Evolutionary conservation across 1,140 invertebrate species (phyloP), one percentile per base, ranked within the genome.

Genomic region (Babylonia areolata): DNA sequence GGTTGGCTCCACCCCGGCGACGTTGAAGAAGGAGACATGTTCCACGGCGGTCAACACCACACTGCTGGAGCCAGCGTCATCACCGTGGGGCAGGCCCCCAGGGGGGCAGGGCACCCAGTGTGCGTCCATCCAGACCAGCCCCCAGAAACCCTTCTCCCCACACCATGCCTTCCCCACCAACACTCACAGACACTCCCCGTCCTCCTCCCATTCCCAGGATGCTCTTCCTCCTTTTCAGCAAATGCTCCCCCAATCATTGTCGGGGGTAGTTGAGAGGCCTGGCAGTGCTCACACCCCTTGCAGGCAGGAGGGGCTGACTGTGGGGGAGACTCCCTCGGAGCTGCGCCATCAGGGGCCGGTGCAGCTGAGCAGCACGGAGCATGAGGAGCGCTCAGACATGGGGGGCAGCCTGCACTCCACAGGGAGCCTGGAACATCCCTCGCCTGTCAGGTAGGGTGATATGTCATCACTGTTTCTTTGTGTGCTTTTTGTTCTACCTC

Each of bases 401-500:
- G 88, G 89, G 20, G 90, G 91, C 40, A 93, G 92, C 85, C 83
- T 92, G n/a, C 88, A 91, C 83, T 92, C 91, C 1, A 90, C 93
- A 6, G 89, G 92, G 85, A 90, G 93, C 81, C 89, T 93, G 51
- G 92, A 93, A 75, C 82, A 92, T 33, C 92, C 40, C 17, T 85
- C 46, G n/a, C 92, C 33, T 91, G 90, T 64, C 17, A 84, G 54
- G 37, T 51, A 77, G 77, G 54, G 37, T 51, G 51, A 39, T 64
- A 92, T 92, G 82, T 88, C 90, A 33, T 92, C 90, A 17, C 91
- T 91, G 69, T 46, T 46, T 15, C 42, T 46, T 46, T 46, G 42
- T 46, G 5, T 15, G 5, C 42, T 46, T 15, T 15, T 12, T 17
- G 9, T 51, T 51, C 46, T 51, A 9, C 17, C 17, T 51, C 46